Percentiles rank a stretch among this genome's conserved stretches.
These are phyloP conservation scores for Xerus inauris DNA, from an alignment of 2,113 vertebrate genomes.

Conservation along the genomic window DNA sequence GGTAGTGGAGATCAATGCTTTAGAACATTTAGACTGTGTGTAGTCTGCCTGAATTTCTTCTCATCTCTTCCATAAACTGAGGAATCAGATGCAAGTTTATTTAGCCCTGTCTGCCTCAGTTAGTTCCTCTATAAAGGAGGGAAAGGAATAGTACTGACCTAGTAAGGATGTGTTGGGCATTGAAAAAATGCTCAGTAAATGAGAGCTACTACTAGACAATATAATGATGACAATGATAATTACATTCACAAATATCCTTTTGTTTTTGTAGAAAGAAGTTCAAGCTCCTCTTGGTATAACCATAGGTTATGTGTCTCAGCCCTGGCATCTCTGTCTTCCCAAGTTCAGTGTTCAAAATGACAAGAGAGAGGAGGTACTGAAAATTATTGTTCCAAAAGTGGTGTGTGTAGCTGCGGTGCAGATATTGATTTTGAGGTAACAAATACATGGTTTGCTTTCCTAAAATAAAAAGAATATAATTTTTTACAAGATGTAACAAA, in stretches of 20 bases:
- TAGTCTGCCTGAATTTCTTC: background rate
- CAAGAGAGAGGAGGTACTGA: too few relatives aligned
- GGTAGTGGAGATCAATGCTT: background rate
- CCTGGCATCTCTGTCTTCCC: constrained; percentile 92
- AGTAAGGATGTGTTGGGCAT: background rate
- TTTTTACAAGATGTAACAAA: background rate
- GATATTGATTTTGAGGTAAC: constrained; percentile 94
- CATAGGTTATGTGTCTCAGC: constrained; percentile 92
- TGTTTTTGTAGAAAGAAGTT: constrained; percentile 90
- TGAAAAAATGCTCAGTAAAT: constrained; percentile 9
- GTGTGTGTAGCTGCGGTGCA: constrained; percentile 90
- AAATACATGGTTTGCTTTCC: background rate
- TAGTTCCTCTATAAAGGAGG: background rate
- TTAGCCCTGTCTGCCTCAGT: background rate
- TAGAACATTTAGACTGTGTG: too few relatives aligned
- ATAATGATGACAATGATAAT: background rate
- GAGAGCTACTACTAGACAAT: background rate
- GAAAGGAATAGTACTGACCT: background rate
- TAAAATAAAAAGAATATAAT: background rate
- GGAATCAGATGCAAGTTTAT: background rate
- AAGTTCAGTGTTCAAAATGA: constrained; percentile 92
- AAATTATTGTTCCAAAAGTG: constrained; percentile 92
- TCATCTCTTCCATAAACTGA: background rate
- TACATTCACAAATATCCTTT: background rate
- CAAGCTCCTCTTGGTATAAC: constrained; percentile 92